Evolutionary conservation across 1,140 invertebrate species (phyloP), one percentile per base, ranked within the genome.

Genomic region (Leptonema lineaticorne): DNA sequence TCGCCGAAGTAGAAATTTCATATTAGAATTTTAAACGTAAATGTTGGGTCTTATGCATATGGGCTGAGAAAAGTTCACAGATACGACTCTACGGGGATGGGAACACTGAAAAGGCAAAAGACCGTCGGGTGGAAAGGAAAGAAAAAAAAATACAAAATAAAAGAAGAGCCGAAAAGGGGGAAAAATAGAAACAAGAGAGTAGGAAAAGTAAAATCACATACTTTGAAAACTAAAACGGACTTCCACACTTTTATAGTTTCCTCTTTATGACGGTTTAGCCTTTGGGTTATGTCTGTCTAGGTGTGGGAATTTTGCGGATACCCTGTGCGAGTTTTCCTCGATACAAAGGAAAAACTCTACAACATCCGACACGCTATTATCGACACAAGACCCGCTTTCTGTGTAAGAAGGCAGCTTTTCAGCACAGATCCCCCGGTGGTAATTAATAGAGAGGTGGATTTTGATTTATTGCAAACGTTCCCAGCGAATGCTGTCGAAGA

Each of bases 241-340:
- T 68, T 64, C 56, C 59, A 50, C 65, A 71, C 69, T 71, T 68
- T 64, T 68, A 71, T 71, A 71, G 69, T 72, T 69, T 72, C 62
- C 67, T 60, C 63, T 72, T 69, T 72, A 68, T 66, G 67, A 72
- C 70, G 66, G 70, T n/a, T n/a, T n/a, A n/a, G n/a, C n/a, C n/a
- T n/a, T n/a, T n/a, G n/a, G n/a, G n/a, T n/a, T n/a, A n/a, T n/a
- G n/a, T n/a, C n/a, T n/a, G n/a, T n/a, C 70, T 63, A 58, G 67
- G 50, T 11, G 62, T 24, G 29, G 37, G 46, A 72, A 69, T 27
- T 72, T 68, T 66, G 53, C 28, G 67, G 57, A 53, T 66, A 67
- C 70, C 64, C 27, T 41, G 56, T n/a, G n/a, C n/a, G 29, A 30
- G 57, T 53, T 53, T 53, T 53, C 65, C 56, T 60, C 50, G 37